Conservation (phyloP, 2,797 vertebrate genomes). For the Hyperoplus lanceolatus region DNA sequence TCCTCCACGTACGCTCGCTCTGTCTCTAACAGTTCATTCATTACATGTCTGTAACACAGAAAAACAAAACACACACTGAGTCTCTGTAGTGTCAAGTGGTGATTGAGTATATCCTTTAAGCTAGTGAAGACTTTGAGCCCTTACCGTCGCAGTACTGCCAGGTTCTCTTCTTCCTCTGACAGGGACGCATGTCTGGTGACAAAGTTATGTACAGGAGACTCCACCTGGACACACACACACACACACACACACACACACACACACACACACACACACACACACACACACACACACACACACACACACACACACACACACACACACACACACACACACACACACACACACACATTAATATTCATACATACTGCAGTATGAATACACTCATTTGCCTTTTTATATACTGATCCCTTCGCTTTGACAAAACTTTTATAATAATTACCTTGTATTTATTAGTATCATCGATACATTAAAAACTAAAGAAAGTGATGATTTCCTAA, state of each 20-base stretch:
- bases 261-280: too few species aligned
- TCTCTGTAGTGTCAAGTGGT: neutral
- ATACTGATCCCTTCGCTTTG: neutral
- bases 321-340: too few species aligned
- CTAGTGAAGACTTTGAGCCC: conserved; percentile 28
- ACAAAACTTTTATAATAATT: neutral
- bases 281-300: conserved; percentile 1
- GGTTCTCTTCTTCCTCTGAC: conserved; percentile 94
- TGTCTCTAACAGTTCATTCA: conserved; percentile 97
- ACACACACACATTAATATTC: too few species aligned
- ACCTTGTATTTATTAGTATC: neutral
- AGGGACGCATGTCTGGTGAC: conserved; percentile 87
- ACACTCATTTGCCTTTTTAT: neutral
- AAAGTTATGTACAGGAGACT: conserved; percentile 82
- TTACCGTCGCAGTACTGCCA: conserved; percentile 93
- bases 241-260: neutral
- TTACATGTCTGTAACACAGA: conserved; percentile 89
- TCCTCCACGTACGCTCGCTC: conserved; percentile 96
- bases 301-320: conserved; percentile 8
- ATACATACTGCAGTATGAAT: neutral
- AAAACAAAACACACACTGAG: neutral
- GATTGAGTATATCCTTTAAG: neutral
- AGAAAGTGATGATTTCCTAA: neutral
- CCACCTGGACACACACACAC: conserved; percentile 80
- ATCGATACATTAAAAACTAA: neutral